These are phyloP conservation scores for Mythimna albipuncta DNA, from an alignment of 2,888 invertebrate genomes.

Conservation along the genomic window DNA sequence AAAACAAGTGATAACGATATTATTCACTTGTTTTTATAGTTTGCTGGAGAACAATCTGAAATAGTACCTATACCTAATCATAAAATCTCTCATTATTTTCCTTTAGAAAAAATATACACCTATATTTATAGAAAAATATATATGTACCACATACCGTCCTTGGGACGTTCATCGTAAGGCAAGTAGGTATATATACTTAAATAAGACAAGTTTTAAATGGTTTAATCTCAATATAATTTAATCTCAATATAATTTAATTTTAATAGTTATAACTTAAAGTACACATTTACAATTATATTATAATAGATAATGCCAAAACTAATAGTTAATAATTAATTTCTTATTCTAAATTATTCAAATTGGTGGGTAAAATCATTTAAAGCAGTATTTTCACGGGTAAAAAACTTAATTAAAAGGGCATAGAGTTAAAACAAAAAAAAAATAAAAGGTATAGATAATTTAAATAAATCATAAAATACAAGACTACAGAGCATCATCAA, in stretches of 20 bases:
- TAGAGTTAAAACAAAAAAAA: conserved; percentile 9
- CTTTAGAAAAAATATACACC: too few relatives aligned
- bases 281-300: conserved; percentile 15
- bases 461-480: conserved; percentile 43
- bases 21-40: conserved; percentile 25
- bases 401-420: conserved; percentile 25
- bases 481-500: neutral
- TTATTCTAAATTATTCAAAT: conserved; percentile 39
- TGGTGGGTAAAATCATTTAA: conserved; percentile 60
- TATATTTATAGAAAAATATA: too few relatives aligned
- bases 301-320: conserved; percentile 7
- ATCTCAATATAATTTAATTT: conserved; percentile 35
- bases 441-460: conserved; percentile 2
- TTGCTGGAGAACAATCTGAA: conserved; percentile 3
- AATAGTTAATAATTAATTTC: conserved; percentile 1
- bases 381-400: conserved; percentile 47
- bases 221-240: conserved; percentile 30
- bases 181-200: neutral
- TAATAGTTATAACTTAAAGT: conserved; percentile 31
- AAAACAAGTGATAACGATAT: conserved; percentile 45
- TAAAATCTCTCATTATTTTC: too few relatives aligned
- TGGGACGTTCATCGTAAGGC: too few relatives aligned
- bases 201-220: conserved; percentile 10
- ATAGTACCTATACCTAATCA: conserved; percentile 3
- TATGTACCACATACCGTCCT: too few relatives aligned